phyloP scores from a whole-genome alignment of 2,888 invertebrate genomes.

The Cryptops parisi region DNA sequence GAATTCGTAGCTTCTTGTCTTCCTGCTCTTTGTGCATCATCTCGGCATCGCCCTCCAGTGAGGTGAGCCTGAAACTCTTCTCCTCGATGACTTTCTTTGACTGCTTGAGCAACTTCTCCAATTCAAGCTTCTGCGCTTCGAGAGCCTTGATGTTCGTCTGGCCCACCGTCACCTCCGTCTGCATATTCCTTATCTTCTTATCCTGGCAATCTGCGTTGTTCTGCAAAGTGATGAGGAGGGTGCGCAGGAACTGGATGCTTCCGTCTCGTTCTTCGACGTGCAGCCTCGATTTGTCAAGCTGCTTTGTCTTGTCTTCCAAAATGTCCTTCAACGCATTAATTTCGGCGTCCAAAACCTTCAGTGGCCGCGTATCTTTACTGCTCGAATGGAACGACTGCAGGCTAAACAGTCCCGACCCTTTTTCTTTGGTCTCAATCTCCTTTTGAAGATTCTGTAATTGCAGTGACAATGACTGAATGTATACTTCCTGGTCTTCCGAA shows the following conservation, averaged over 20 bases:
- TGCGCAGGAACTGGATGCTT: conserved; percentile 13
- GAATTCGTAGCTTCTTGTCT: conserved; percentile 11
- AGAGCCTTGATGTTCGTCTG: neutral
- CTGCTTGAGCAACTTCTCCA: conserved; percentile 1
- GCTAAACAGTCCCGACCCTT: conserved; percentile 8
- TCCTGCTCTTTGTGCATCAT: conserved; percentile 8
- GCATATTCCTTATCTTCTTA: neutral
- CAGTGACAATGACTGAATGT: conserved; percentile 3
- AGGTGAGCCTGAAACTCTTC: neutral
- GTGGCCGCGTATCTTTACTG: neutral
- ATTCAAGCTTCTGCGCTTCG: neutral
- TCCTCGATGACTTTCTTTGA: conserved; percentile 4
- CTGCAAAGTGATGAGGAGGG: conserved; percentile 7
- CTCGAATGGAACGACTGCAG: conserved; percentile 1
- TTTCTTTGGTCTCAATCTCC: conserved; percentile 11
- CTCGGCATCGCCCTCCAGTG: neutral
- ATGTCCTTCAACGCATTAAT: conserved; percentile 6
- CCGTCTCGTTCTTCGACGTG: conserved; percentile 13
- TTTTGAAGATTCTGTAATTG: conserved; percentile 3
- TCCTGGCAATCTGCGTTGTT: conserved; percentile 5
- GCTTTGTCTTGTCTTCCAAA: conserved; percentile 5
- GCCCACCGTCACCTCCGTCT: neutral
- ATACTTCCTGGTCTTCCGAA: conserved; percentile 7
- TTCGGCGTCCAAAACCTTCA: conserved; percentile 9
- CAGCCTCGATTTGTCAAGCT: conserved; percentile 3